Evolutionary conservation across 2,113 vertebrate genomes (phyloP).

Genomic region (Chinchilla lanigera): DNA sequence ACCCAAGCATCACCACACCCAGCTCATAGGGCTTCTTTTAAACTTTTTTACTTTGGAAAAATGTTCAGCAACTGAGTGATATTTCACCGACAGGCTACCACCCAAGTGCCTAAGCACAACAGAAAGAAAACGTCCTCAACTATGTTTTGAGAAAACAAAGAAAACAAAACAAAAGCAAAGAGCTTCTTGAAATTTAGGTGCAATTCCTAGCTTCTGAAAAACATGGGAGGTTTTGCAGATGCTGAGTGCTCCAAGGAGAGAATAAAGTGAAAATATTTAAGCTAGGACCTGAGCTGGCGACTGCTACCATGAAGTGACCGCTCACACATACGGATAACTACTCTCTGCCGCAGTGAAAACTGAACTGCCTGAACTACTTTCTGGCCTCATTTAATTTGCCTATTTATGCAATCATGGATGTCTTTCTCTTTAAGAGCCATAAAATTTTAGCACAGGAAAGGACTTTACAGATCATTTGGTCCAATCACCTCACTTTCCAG

Average conservation of each 20-base stretch:
- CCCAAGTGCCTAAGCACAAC: background rate
- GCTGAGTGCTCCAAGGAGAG: background rate
- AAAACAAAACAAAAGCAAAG: background rate
- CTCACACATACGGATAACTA: background rate
- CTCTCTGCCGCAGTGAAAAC: background rate
- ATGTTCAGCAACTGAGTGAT: background rate
- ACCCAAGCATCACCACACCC: background rate
- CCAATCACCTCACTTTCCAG: slow-evolving; percentile 64
- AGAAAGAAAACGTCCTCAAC: slow-evolving; percentile 3
- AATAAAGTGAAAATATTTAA: slow-evolving; percentile 14
- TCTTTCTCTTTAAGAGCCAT: slow-evolving; percentile 61
- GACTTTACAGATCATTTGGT: slow-evolving; percentile 67
- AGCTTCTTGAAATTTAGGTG: background rate
- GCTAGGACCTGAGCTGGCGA: background rate
- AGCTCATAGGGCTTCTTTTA: background rate
- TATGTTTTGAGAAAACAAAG: background rate
- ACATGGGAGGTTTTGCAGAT: slow-evolving; percentile 24
- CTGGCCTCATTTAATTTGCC: slow-evolving; percentile 56
- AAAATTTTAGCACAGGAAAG: slow-evolving; percentile 68
- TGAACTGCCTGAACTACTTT: slow-evolving; percentile 53
- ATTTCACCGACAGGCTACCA: slow-evolving; percentile 3
- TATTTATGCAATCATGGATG: slow-evolving; percentile 48
- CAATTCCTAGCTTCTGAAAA: slow-evolving; percentile 12
- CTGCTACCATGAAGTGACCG: background rate
- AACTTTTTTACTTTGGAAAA: slow-evolving; percentile 11